A percentile compares a stretch with the other conserved stretches of the same genome.
Conservation (phyloP, 30 jellyfish, hydroid and myxozoan species). For the Phacellophora camtschatica region DNA sequence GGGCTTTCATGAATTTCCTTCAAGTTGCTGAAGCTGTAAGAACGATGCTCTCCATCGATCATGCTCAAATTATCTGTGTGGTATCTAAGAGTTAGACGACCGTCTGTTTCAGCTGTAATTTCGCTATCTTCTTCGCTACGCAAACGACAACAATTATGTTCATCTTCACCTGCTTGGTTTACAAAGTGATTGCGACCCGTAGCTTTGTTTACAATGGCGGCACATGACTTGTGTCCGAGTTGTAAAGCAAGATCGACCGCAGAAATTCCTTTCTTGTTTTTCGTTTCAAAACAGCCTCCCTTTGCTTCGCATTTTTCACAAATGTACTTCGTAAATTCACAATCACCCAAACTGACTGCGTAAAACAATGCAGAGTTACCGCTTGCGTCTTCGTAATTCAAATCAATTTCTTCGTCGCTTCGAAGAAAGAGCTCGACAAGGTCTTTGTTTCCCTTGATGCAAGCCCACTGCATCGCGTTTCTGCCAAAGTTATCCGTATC, state of each 20-base stretch:
- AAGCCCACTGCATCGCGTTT: conserved; percentile 52
- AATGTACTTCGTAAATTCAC: conserved; percentile 7
- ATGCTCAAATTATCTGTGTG: background rate
- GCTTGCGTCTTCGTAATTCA: conserved; percentile 2
- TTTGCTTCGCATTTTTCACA: conserved; percentile 12
- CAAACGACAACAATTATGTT: conserved; percentile 21
- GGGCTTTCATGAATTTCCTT: background rate
- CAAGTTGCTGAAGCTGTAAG: background rate
- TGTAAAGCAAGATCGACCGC: conserved; percentile 58
- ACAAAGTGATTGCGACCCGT: conserved; percentile 9
- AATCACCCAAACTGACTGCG: conserved; percentile 43
- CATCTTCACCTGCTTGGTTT: conserved; percentile 27
- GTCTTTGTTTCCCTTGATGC: conserved; percentile 29
- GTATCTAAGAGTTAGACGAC: background rate
- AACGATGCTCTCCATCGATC: background rate
- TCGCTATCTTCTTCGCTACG: no score
- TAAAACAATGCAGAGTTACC: conserved; percentile 30
- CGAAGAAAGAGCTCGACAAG: conserved; percentile 19
- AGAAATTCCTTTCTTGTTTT: conserved; percentile 35
- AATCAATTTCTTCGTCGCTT: conserved; percentile 8
- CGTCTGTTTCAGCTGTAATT: no score
- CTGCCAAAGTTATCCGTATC: conserved; percentile 5
- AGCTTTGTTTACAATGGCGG: conserved; percentile 38
- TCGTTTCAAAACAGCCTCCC: conserved; percentile 54
- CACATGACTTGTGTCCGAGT: conserved; percentile 64